A percentile compares a stretch with the other conserved stretches of the same genome.
Conservation (phyloP, 35 echinoderm and acorn worm genomes). For the Acanthaster planci region DNA sequence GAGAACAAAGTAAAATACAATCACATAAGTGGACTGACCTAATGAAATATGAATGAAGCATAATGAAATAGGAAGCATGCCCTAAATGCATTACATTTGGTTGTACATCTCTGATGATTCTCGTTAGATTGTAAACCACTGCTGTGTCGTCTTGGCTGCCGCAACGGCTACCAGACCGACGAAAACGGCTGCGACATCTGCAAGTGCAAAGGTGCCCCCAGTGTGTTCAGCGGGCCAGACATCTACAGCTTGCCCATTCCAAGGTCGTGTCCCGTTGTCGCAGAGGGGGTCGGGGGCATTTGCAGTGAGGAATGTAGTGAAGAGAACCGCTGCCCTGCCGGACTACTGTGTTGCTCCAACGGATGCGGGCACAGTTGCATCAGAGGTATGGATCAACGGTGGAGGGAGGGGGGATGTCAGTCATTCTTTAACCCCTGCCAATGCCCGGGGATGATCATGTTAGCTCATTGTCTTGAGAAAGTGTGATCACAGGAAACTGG, state of each 20-base stretch:
- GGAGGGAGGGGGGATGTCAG: too few species aligned
- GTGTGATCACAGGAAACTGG: too few species aligned
- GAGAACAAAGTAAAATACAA: too few species aligned
- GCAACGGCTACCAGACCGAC: slow-evolving; percentile 46
- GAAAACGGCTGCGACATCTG: slow-evolving; percentile 41
- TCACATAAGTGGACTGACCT: too few species aligned
- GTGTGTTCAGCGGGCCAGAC: background rate
- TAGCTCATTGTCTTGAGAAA: too few species aligned
- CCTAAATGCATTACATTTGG: too few species aligned
- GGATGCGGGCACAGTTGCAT: slow-evolving; percentile 59
- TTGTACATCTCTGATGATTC: too few species aligned
- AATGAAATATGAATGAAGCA: too few species aligned
- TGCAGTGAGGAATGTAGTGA: slow-evolving; percentile 55
- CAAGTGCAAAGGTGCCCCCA: background rate
- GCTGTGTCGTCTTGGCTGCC: slow-evolving; percentile 47
- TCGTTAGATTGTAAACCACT: slow-evolving; percentile 12
- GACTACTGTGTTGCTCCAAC: slow-evolving; percentile 63
- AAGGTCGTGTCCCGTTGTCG: background rate
- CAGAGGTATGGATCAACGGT: background rate
- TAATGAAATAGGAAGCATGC: too few species aligned
- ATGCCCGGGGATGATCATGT: too few species aligned
- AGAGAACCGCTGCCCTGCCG: slow-evolving; percentile 41
- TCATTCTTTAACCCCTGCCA: too few species aligned
- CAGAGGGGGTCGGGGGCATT: background rate
- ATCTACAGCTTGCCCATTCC: background rate